A percentile compares a stretch with the other conserved stretches of the same genome.
Conservation (phyloP, 2,797 vertebrate species). For the Microcaecilia unicolor region DNA sequence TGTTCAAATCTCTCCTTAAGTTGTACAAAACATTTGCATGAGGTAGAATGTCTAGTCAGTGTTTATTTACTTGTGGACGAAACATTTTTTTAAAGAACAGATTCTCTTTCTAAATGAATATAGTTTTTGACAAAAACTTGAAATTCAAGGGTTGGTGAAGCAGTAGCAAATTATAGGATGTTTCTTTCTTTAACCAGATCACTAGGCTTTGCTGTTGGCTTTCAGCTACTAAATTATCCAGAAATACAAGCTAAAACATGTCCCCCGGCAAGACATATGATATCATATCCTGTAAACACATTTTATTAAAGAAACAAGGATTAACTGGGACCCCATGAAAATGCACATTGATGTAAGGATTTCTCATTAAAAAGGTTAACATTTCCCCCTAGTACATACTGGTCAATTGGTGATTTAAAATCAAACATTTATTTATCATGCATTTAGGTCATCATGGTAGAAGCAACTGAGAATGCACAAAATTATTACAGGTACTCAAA, state of each 20-base stretch:
- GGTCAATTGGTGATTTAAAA: no score
- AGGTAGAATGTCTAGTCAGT: constrained; percentile 43
- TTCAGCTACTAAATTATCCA: constrained; percentile 47
- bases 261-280: constrained; percentile 32
- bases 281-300: no score
- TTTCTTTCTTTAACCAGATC: constrained; percentile 54
- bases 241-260: constrained; percentile 35
- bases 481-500: no score
- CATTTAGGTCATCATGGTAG: no score
- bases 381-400: no score
- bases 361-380: no score
- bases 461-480: no score
- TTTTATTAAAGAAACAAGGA: no score
- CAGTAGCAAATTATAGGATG: constrained; percentile 58
- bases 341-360: no score
- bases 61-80: constrained; percentile 53
- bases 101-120: constrained; percentile 40
- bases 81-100: constrained; percentile 35
- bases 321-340: no score
- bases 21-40: constrained; percentile 38
- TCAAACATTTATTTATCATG: no score
- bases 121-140: constrained; percentile 48
- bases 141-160: constrained; percentile 42
- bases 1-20: constrained; percentile 32
- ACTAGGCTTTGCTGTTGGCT: constrained; percentile 51